Base-by-base conservation (phyloP, 2,888 invertebrate species). In the Chymomyza fuscimana region DNA sequence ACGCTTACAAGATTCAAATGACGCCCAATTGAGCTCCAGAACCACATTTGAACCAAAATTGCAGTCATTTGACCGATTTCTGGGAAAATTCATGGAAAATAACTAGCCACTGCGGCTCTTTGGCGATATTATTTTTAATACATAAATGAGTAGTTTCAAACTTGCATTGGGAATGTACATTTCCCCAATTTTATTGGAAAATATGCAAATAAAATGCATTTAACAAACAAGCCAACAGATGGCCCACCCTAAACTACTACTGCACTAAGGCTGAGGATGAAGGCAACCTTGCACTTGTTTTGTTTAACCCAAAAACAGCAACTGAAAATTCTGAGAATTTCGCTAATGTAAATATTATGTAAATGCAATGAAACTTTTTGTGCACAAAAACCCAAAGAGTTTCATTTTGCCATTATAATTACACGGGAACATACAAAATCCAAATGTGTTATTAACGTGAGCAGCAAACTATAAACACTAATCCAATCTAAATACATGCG, bases 311-410 rank as follows among this genome's bases (percentile, higher is more conserved):
- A 62, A 40, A 40, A 62, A 46, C 22, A 46, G 40, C 10, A 46
- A 46, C 40, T 12, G 12, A 12, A 46, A 46, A 46, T 54, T 54
- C 54, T 0, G 46, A 63, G 59, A 76, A 76, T 69, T 72, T 68
- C 66, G 65, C 62, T 73, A 81, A 81, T 79, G 79, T 68, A 65
- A 67, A 79, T 74, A 75, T 76, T 87, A 87, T 86, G 87, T 65
- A 70, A 88, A 88, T 87, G 29, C n/a, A 63, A 50, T 63, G 58
- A 12, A 12, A 61, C 54, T 54, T 71, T 61, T 72, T 65, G 7
- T 50, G 6, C 67, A 56, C 32, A 72, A 50, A 51, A 32, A 32
- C 32, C 0, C 32, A 5, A 32, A 32, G 6, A 32, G 32, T 58
- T 29, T 54, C 19, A 19, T 22, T 9, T 51, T 15, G n/a, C 36